Evolutionary conservation across 2,888 invertebrate species (phyloP).

Genomic region (Amiota mariae): DNA sequence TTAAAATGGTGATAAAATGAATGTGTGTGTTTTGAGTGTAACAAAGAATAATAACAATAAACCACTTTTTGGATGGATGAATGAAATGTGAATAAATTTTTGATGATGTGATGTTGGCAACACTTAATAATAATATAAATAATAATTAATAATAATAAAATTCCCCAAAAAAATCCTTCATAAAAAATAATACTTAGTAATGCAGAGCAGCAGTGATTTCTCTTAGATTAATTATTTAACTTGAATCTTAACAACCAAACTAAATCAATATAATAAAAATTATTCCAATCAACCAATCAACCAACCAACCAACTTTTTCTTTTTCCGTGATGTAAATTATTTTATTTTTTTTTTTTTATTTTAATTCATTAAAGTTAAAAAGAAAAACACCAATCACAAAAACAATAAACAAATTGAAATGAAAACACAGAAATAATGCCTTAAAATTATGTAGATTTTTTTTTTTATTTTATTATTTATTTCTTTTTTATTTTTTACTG

Average conservation of each 20-base stretch:
- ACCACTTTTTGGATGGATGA: neutral
- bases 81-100: neutral
- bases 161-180: neutral
- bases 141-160: slow-evolving; percentile 13
- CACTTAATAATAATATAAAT: too few species aligned
- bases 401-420: too few species aligned
- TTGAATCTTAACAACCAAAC: slow-evolving; percentile 1
- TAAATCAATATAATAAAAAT: slow-evolving; percentile 24
- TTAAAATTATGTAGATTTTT: slow-evolving; percentile 30
- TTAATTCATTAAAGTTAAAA: slow-evolving; percentile 12
- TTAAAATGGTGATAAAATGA: too few species aligned
- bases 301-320: neutral
- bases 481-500: slow-evolving; percentile 26
- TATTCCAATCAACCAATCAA: too few species aligned
- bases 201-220: slow-evolving; percentile 56
- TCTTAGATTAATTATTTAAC: slow-evolving; percentile 44
- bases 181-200: neutral
- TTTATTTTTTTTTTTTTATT: slow-evolving; percentile 24
- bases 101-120: too few species aligned
- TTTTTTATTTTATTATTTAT: slow-evolving; percentile 35
- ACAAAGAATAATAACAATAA: too few species aligned
- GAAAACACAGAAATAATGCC: too few species aligned
- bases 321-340: slow-evolving; percentile 11
- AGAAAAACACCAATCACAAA: slow-evolving; percentile 3
- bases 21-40: too few species aligned